These are phyloP conservation scores for Bungarus multicinctus DNA, from an alignment of 2,113 vertebrate species.

Conservation along the genomic window DNA sequence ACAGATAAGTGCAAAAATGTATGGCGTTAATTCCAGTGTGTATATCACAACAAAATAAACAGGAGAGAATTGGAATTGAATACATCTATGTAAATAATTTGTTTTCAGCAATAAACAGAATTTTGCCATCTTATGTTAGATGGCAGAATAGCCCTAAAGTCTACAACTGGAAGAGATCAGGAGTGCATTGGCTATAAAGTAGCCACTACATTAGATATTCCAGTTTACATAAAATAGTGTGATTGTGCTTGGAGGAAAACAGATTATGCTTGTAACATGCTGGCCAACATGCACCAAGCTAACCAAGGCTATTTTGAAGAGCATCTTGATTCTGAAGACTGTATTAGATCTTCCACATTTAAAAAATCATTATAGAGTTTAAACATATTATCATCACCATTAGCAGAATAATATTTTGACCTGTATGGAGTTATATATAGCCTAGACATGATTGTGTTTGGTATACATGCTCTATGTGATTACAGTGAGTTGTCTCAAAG, in stretches of 20 bases:
- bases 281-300: background rate
- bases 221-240: background rate
- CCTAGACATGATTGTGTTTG: background rate
- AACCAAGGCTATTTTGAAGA: background rate
- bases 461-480: background rate
- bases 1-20: background rate
- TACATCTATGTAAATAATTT: background rate
- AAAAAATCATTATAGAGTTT: conserved; percentile 17
- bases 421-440: conserved; percentile 17
- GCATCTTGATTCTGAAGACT: background rate
- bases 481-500: background rate
- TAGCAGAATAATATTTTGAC: conserved; percentile 26
- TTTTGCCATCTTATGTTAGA: background rate
- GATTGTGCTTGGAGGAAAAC: background rate
- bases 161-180: background rate
- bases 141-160: background rate
- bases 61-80: background rate
- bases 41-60: background rate
- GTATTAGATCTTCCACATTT: conserved; percentile 21
- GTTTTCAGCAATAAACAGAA: background rate
- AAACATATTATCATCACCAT: background rate
- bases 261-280: background rate
- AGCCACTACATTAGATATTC: background rate
- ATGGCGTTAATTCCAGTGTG: background rate
- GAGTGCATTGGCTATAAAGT: background rate